Conservation (phyloP, 2,113 vertebrate genomes). For the Ctenomys sociabilis region DNA sequence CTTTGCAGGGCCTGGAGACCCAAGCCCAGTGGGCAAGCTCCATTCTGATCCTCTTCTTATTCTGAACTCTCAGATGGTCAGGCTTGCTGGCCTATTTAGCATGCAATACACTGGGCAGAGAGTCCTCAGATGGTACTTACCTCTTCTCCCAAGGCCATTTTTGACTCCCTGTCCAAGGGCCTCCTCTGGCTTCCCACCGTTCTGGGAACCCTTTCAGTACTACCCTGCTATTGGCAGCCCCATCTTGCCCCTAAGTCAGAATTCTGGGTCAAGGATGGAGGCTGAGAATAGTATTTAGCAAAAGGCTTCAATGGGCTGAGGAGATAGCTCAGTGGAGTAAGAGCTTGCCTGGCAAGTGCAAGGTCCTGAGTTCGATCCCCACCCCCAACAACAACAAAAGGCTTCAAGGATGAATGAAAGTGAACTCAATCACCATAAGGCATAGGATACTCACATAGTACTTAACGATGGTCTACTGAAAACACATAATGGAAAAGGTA, state of each 20-base stretch:
- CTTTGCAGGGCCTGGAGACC: conserved; percentile 51
- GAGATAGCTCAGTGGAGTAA: too few species aligned
- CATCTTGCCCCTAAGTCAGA: not conserved
- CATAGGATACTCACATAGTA: not conserved
- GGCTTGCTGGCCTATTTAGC: not conserved
- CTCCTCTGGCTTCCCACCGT: not conserved
- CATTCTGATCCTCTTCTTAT: not conserved
- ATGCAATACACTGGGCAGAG: not conserved
- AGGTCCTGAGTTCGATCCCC: too few species aligned
- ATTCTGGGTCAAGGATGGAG: not conserved
- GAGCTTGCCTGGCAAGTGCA: too few species aligned
- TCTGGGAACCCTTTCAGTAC: not conserved
- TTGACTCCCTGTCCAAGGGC: too few species aligned
- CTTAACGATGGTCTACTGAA: not conserved
- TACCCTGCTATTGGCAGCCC: not conserved
- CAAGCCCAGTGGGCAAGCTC: not conserved
- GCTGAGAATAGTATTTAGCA: not conserved
- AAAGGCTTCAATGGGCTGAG: not conserved
- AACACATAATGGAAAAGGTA: not conserved
- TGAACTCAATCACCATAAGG: not conserved
- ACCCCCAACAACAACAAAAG: too few species aligned
- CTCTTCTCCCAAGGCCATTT: not conserved
- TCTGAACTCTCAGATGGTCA: conserved; percentile 1
- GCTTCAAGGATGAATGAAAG: conserved; percentile 14
- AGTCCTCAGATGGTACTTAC: not conserved